Evolutionary conservation across 2,113 vertebrate species (phyloP), one percentile per base, ranked within the genome.

Genomic region (Hirundichthys speculiger): DNA sequence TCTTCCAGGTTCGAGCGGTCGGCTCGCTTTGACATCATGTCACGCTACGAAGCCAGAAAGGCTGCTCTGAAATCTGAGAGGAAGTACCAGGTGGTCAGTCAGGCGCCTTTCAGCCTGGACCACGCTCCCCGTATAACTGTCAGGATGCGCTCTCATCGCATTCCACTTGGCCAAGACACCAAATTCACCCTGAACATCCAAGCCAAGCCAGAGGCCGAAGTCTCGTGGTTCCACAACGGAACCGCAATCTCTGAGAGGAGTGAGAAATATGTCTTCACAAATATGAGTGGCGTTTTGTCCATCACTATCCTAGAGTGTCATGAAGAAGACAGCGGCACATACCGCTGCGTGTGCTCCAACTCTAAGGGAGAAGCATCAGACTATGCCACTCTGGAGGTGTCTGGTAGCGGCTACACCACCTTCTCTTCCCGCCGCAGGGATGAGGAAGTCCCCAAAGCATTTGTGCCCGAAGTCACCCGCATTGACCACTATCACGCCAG

Each of bases 11-110:
- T 99, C 89, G 98, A 99, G 86, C 95, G 98, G 39, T 95, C 96
- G 41, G 96, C 98, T 58, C 94, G 96, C 85, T 98, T 99, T 91
- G 98, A 99, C 85, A 99, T 99, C 73, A 98, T 99, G 91, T 98
- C 98, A 60, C 94, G 97, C 64, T 99, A 99, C 0, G 98, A 99
- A 79, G 94, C 98, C 67, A 97, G 95, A 92, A 99, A 99, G 90
- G 94, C 97, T 63, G 95, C 98, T 86, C 74, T 99, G 68, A 99
- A 99, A 88, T 94, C 96, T 64, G 98, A 99, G 89, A 94, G 96
- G 77, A 96, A 94, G 75, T 98, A 97, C 0, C 95, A 97, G 87
- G 94, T 98, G 69, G 90, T 99, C 53, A 97, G 93, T 79, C 98
- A 99, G 80, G 94, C 96, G 65, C 97, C 98, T 22, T 99, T 99